Evolutionary conservation across 2,888 invertebrate species (phyloP).

Genomic region (Epinotia ramella): DNA sequence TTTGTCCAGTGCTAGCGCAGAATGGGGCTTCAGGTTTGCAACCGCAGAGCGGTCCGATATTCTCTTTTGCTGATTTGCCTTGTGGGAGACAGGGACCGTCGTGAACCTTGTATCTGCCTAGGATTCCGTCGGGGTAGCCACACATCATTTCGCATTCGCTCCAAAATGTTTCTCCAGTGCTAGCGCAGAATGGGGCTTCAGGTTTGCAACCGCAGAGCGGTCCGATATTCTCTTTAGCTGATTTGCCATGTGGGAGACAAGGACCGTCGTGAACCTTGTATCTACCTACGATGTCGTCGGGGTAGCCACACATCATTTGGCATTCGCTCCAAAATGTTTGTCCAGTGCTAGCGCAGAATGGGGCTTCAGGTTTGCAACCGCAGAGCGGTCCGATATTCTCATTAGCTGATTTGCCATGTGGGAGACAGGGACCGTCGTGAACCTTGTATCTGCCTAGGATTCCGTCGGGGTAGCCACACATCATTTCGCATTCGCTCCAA

Average conservation of each 20-base stretch:
- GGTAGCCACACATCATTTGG: too few relatives aligned
- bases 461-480: not conserved
- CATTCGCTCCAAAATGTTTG: too few relatives aligned
- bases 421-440: not conserved
- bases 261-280: constrained; percentile 4
- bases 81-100: not conserved
- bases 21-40: too few relatives aligned
- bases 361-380: too few relatives aligned
- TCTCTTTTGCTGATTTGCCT: too few relatives aligned
- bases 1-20: too few relatives aligned
- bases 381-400: too few relatives aligned
- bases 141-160: not conserved
- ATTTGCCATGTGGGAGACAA: not conserved
- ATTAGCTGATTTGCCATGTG: too few relatives aligned
- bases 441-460: not conserved
- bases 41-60: too few relatives aligned
- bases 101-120: not conserved
- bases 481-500: not conserved
- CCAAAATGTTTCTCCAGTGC: not conserved
- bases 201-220: not conserved
- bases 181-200: not conserved
- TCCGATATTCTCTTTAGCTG: too few relatives aligned
- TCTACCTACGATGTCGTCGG: not conserved
- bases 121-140: not conserved
- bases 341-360: too few relatives aligned